Base-by-base conservation (phyloP, 2,113 vertebrate genomes). In the Lethenteron reissneri region DNA sequence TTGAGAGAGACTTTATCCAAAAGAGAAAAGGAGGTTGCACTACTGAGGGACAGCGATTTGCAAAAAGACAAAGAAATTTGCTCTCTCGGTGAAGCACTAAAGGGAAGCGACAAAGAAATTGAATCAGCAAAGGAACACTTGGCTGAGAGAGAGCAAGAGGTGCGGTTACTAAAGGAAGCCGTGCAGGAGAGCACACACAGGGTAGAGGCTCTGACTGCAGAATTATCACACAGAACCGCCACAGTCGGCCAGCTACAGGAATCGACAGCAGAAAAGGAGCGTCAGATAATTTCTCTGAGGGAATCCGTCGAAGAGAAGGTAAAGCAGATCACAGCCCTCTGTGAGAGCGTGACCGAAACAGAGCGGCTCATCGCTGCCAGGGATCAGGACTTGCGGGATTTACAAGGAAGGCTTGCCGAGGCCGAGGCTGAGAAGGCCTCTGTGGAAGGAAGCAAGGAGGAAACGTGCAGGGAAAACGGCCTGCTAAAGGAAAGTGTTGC, bases 401-500 rank as follows among this genome's bases (percentile, higher is more conserved):
- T 17, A 68, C n/a, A 12, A 25, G 64, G 25, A 68, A 25, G 25
- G 25, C 2, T 68, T 25, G 25, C n/a, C n/a, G 11, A n/a, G n/a
- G 64, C 64, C n/a, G n/a, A 9, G 64, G 25, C 9, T 11, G 25
- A 68, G 25, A n/a, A 41, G 41, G 41, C 41, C 41, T 41, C 41
- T 41, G 41, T 41, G 41, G 41, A 41, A 41, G 41, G 41, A 68
- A 25, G 11, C 64, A 68, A 68, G 25, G 64, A 25, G 64, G 25
- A 68, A 11, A 68, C 2, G 9, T n/a, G 25, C 64, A 68, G 25
- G 25, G 64, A 17, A 68, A 68, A 68, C 64, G 2, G 25, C n/a
- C n/a, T 17, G 25, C 64, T 68, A 11, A 68, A 68, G 64, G 64
- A 68, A 68, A 68, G 64, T 68, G n/a, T n/a, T 25, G 25, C 64